Base-by-base conservation (phyloP, 1,140 invertebrate species). In the Parapsyche elsis region DNA sequence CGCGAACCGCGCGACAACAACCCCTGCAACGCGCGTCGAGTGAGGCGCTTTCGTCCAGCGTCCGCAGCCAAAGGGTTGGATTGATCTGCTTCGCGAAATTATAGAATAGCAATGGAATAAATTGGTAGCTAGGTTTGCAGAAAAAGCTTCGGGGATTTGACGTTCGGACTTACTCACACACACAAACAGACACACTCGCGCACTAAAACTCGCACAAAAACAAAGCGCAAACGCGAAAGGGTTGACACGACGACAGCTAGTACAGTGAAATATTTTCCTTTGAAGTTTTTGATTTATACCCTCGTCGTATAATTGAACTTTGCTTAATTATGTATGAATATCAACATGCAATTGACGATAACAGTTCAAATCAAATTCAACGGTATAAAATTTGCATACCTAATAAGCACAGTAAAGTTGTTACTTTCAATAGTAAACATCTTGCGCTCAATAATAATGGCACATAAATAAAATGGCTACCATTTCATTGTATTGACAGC, bases 121-220 rank as follows among this genome's bases (percentile, higher is more conserved):
- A 83, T 83, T 83, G 81, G 81, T 83, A 83, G 79, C 81, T 83
- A 83, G 81, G 81, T 83, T 83, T 83, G 81, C 81, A 83, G 81
- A 83, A 83, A 83, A 83, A 83, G 81, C 81, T 83, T 83, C 81
- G 79, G 81, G 81, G 81, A 83, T 83, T 83, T 83, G 81, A 83
- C 81, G 81, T 83, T 81, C 81, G 81, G 81, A 81, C 81, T 83
- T 83, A 83, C 81, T 70, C 81, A 81, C 76, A 80, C 81, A 74
- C 71, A 67, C 64, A 67, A 21, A 67, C 64, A 67, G 23, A 67
- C 64, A 26, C 24, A 67, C 49, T 1, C 49, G 12, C 1, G 1
- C 16, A 53, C 16, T 16, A 10, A 53, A 53, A 53, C 12, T 26
- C 5, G 30, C 21, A 38, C 23, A 26, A 16, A 70, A 70, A 46